Evolutionary conservation across 2,888 invertebrate species (phyloP).

Genomic region (Lasioglossum pauxillum): DNA sequence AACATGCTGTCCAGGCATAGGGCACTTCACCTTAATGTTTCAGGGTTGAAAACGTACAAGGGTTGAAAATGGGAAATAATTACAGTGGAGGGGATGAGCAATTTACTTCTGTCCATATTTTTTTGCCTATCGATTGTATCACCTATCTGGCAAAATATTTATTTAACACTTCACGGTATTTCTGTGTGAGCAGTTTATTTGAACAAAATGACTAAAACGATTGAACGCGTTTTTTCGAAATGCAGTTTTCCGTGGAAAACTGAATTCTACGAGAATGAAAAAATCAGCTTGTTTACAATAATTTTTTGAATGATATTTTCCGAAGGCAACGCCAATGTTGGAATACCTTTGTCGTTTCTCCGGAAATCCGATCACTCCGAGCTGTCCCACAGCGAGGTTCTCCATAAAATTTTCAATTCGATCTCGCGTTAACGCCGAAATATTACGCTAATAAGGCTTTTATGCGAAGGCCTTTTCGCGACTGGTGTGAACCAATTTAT

Average conservation of each 20-base stretch:
- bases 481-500: slow-evolving; percentile 62
- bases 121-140: no score
- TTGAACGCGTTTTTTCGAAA: background rate
- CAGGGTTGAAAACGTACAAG: no score
- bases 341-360: background rate
- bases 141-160: no score
- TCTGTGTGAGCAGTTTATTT: background rate
- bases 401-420: slow-evolving; percentile 46
- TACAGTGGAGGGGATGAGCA: no score
- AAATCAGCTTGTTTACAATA: background rate
- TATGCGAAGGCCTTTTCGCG: slow-evolving; percentile 50
- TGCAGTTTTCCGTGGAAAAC: no score
- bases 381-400: background rate
- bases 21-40: no score
- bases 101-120: no score
- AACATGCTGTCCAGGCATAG: no score
- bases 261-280: no score
- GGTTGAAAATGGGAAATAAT: no score
- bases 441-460: slow-evolving; percentile 67
- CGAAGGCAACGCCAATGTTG: background rate
- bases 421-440: slow-evolving; percentile 42
- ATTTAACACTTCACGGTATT: background rate
- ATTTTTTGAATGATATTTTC: background rate
- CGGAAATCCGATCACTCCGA: slow-evolving; percentile 1
- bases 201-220: background rate